Evolutionary conservation across 2,888 invertebrate genomes (phyloP).

Genomic region (Malachius bipustulatus): DNA sequence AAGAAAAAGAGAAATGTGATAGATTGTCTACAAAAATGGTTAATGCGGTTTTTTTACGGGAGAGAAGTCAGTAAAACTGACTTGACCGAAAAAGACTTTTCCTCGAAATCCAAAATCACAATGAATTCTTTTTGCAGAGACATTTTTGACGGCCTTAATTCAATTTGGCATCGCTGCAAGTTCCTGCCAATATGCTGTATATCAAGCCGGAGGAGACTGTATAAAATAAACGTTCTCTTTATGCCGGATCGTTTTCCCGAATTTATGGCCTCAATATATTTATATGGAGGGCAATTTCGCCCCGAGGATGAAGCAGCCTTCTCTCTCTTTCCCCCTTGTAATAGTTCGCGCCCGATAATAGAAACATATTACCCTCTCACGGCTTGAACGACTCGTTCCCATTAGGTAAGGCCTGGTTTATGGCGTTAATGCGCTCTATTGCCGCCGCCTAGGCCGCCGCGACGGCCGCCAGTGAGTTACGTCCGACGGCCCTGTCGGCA

Average conservation of each 20-base stretch:
- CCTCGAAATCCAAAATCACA: too few species aligned
- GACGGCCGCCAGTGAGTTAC: conserved; percentile 36
- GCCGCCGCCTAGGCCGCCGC: too few species aligned
- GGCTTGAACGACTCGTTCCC: conserved; percentile 37
- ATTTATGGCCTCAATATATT: conserved; percentile 40
- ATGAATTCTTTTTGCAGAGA: too few species aligned
- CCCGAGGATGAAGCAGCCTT: conserved; percentile 29
- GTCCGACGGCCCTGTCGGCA: too few species aligned
- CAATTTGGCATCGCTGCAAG: conserved; percentile 11
- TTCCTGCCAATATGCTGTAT: conserved; percentile 28
- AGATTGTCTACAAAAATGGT: too few species aligned
- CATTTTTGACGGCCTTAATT: neutral
- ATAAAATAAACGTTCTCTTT: conserved; percentile 38
- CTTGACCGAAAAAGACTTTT: too few species aligned
- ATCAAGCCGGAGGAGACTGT: conserved; percentile 31
- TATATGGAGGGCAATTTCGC: conserved; percentile 40
- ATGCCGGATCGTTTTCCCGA: conserved; percentile 36
- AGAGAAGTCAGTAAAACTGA: too few species aligned
- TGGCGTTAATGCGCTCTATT: conserved; percentile 40
- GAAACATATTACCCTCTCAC: conserved; percentile 40
- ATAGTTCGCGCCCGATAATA: conserved; percentile 38
- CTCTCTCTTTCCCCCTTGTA: conserved; percentile 29
- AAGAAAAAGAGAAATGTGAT: too few species aligned
- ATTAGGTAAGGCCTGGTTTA: conserved; percentile 40
- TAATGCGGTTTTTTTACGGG: too few species aligned